Evolutionary conservation across 1,140 invertebrate species (phyloP).

Genomic region (Ptiloglossa arizonensis): DNA sequence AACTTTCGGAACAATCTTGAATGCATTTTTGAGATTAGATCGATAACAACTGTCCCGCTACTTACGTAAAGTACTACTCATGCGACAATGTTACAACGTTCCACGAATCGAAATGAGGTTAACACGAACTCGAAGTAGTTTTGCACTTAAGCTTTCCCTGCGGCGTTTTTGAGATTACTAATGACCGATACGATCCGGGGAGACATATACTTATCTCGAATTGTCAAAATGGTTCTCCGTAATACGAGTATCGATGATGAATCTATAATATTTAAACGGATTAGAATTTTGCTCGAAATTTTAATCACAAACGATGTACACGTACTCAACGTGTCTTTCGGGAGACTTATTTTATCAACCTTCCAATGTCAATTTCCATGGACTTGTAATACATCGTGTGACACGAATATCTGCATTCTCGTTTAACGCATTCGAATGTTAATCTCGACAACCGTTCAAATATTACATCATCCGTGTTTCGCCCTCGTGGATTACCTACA

Average conservation of each 20-base stretch:
- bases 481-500: neutral
- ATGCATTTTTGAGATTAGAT: conserved; percentile 59
- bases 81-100: conserved; percentile 25
- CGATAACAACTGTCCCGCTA: conserved; percentile 53
- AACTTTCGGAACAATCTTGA: conserved; percentile 18
- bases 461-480: conserved; percentile 5
- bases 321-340: neutral
- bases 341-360: no score
- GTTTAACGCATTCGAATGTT: neutral
- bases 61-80: conserved; percentile 62
- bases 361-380: neutral
- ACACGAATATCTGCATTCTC: neutral
- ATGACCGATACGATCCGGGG: no score
- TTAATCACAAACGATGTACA: neutral
- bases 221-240: neutral
- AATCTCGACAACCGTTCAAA: neutral
- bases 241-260: neutral
- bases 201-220: neutral
- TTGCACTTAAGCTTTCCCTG: conserved; percentile 14
- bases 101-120: conserved; percentile 38
- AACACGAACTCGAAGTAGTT: neutral
- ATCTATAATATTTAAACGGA: neutral
- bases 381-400: neutral
- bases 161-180: neutral
- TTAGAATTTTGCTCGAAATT: no score